A percentile compares a stretch with the other conserved stretches of the same genome.
phyloP scores from a whole-genome alignment of 35 echinoderm and acorn worm genomes.

The Heliocidaris tuberculata region DNA sequence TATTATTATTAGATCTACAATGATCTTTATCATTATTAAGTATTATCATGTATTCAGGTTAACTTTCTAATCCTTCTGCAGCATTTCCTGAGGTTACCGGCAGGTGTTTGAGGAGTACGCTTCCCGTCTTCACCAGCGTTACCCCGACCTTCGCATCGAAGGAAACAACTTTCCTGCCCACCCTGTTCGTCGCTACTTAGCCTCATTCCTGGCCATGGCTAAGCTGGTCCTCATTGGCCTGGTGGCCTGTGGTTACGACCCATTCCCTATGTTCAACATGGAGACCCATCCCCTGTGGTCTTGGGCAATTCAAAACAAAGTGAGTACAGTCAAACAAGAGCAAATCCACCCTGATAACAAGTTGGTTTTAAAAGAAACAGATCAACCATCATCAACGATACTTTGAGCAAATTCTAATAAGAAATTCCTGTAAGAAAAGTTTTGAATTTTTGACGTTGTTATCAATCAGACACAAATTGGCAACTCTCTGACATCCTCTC shows the following conservation, averaged over 20 bases:
- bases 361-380: background rate
- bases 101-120: slow-evolving; percentile 94
- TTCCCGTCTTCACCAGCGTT: slow-evolving; percentile 72
- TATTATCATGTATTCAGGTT: background rate
- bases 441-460: background rate
- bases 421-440: background rate
- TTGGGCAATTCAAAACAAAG: slow-evolving; percentile 97
- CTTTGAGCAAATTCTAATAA: background rate
- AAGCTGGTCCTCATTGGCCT: slow-evolving; percentile 79
- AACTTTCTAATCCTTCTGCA: background rate
- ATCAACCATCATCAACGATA: background rate
- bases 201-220: slow-evolving; percentile 62
- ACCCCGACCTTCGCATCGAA: slow-evolving; percentile 85
- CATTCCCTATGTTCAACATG: slow-evolving; percentile 72
- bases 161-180: slow-evolving; percentile 87
- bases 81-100: slow-evolving; percentile 99
- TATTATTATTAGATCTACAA: background rate
- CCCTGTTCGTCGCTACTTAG: slow-evolving; percentile 72
- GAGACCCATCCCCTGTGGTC: slow-evolving; percentile 79
- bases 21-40: background rate
- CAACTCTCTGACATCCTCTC: background rate
- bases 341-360: background rate
- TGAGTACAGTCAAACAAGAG: slow-evolving; percentile 44
- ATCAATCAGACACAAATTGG: too few species aligned
- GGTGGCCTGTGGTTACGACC: slow-evolving; percentile 81